A percentile compares a stretch with the other conserved stretches of the same genome.
These are phyloP conservation scores for Rhabdomys pumilio DNA, from an alignment of 2,797 vertebrate genomes.

Conservation along the genomic window DNA sequence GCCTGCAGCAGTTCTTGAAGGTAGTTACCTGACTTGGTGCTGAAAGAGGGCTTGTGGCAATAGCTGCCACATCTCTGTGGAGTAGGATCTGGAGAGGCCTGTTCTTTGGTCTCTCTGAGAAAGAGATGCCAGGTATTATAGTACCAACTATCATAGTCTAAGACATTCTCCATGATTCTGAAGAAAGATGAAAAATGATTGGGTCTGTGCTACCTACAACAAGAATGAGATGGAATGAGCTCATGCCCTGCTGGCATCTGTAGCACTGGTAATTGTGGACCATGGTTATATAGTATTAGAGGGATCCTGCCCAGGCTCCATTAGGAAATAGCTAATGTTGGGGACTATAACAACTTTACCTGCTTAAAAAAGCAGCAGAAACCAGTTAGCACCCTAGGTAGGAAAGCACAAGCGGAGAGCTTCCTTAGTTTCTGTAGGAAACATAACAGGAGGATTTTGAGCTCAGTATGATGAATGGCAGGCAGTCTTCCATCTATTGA, in stretches of 20 bases:
- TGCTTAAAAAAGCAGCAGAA: neutral
- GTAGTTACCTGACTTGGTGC: neutral
- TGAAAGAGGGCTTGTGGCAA: neutral
- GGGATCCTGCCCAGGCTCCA: neutral
- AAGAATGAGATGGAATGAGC: neutral
- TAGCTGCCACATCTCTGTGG: neutral
- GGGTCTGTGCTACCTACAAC: neutral
- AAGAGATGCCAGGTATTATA: neutral
- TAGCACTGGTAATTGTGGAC: too few species aligned
- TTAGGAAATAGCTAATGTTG: neutral
- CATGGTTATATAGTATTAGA: neutral
- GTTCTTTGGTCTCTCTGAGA: neutral
- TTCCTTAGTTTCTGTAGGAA: neutral
- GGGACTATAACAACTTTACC: neutral
- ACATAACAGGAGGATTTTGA: too few species aligned
- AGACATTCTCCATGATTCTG: neutral
- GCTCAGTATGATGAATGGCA: too few species aligned
- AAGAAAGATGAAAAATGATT: neutral
- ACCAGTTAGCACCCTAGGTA: neutral
- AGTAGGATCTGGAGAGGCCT: neutral
- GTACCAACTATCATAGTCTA: neutral
- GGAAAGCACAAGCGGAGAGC: neutral
- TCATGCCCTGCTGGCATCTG: neutral
- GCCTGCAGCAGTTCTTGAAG: neutral
- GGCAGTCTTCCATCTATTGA: neutral